Evolutionary conservation across 1,140 invertebrate species (phyloP).

Genomic region (Ectropis grisescens): DNA sequence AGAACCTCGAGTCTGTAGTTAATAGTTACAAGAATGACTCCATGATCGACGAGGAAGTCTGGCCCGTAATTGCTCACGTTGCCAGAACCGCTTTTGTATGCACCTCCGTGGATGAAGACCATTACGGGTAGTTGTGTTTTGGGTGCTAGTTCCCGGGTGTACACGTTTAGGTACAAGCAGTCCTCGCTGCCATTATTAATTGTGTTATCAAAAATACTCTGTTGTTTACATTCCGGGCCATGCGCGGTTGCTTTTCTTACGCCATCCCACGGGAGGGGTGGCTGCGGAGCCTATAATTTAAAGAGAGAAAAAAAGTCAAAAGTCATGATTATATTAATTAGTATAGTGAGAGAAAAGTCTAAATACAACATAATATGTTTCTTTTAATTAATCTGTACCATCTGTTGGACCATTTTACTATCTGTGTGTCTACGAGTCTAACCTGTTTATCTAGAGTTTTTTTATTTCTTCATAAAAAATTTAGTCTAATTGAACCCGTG

Average conservation of each 20-base stretch:
- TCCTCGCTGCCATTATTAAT: slow-evolving; percentile 47
- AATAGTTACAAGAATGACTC: slow-evolving; percentile 75
- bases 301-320: not conserved
- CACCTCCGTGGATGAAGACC: slow-evolving; percentile 80
- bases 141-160: slow-evolving; percentile 47
- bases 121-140: slow-evolving; percentile 23
- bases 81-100: slow-evolving; percentile 71
- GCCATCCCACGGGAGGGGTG: slow-evolving; percentile 52
- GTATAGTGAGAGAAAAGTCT: no score
- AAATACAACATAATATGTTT: no score
- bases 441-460: no score
- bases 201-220: slow-evolving; percentile 15
- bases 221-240: slow-evolving; percentile 40
- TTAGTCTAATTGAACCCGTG: no score
- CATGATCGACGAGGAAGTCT: slow-evolving; percentile 72
- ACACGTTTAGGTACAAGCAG: slow-evolving; percentile 74
- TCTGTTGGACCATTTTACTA: no score
- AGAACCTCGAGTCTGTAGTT: no score
- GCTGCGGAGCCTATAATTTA: slow-evolving; percentile 11
- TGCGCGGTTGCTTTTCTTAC: slow-evolving; percentile 51
- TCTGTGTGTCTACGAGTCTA: no score
- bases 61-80: slow-evolving; percentile 67
- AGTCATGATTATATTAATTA: no score
- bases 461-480: no score
- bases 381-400: no score